phyloP scores from a whole-genome alignment of 2,888 invertebrate species.

The Dysmachus trigonus region DNA sequence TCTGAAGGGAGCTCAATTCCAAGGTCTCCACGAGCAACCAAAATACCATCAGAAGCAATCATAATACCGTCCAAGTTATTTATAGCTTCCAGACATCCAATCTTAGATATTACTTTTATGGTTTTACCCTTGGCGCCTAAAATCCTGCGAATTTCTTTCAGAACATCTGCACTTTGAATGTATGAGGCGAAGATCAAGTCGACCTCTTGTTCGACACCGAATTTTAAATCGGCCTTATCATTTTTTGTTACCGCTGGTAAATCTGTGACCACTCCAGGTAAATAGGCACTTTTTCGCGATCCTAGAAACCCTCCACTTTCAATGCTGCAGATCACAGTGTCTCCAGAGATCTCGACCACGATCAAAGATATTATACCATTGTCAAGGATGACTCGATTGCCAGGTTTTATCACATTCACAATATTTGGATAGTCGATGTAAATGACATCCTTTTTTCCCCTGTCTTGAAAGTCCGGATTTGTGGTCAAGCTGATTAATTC shows the following conservation, averaged over 20 bases:
- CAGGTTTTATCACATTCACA: constrained; percentile 85
- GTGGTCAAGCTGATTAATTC: constrained; percentile 84
- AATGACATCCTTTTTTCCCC: constrained; percentile 77
- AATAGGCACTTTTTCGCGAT: constrained; percentile 94
- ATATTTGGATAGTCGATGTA: constrained; percentile 96
- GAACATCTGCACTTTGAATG: constrained; percentile 90
- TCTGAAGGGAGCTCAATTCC: constrained; percentile 98
- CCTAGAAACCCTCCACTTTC: constrained; percentile 96
- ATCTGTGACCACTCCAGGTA: constrained; percentile 95
- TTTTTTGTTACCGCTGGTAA: constrained; percentile 97
- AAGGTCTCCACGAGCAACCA: constrained; percentile 97
- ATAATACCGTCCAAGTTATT: constrained; percentile 94
- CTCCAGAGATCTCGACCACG: constrained; percentile 74
- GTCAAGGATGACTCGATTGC: constrained; percentile 90
- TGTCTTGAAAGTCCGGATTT: constrained; percentile 78
- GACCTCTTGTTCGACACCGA: constrained; percentile 85
- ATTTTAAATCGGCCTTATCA: constrained; percentile 88
- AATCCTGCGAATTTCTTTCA: constrained; percentile 85
- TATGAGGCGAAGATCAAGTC: constrained; percentile 98
- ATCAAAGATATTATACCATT: constrained; percentile 96
- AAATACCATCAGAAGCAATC: constrained; percentile 92
- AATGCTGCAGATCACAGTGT: constrained; percentile 79
- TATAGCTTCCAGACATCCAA: constrained; percentile 98
- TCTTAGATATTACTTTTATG: constrained; percentile 97
- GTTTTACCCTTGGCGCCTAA: constrained; percentile 89